Base-by-base conservation (phyloP, 1,140 invertebrate species). In the Eulimnadia texana region DNA sequence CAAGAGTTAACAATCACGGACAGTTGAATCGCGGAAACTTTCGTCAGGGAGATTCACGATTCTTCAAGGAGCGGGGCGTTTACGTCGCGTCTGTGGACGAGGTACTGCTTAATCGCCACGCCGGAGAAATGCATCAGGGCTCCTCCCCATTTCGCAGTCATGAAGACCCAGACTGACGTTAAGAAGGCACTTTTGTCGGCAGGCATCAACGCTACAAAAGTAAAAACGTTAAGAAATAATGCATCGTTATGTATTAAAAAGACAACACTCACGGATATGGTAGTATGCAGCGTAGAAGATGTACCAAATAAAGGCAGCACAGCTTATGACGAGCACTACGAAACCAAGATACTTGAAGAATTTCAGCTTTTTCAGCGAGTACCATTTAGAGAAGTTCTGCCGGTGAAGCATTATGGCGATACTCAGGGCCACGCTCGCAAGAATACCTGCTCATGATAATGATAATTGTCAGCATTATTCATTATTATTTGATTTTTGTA, bases 251-350 rank as follows among this genome's bases (percentile, higher is more conserved):
- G 27, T 16, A 19, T 2, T n/a, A 29, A 42, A 16, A 9, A 52
- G 9, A 11, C 23, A 11, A 24, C 2, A 61, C 60, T 61, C 53
- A 61, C 60, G 60, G 22, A 61, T 61, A 25, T 55, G 27, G 50
- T 61, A 61, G 20, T 61, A 61, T 28, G 51, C 60, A 9, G 60
- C 60, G 53, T 61, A 61, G 27, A 61, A 61, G 22, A 61, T 25
- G 50, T 61, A 61, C 60, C 60, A 61, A 3, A 54, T 27, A n/a
- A 61, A 61, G 27, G 23, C 60, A 2, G 53, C 60, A 54, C 51
- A 19, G 27, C 60, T 29, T 1, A 54, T 25, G 27, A 29, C 25
- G 23, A 51, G 25, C 20, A 54, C 16, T 6, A 61, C n/a, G 29
- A 61, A 61, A 9, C 49, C 60, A 24, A 61, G 22, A 22, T 53